These are phyloP conservation scores for Neuroterus valhalla DNA, from an alignment of 1,140 invertebrate species.

Conservation along the genomic window DNA sequence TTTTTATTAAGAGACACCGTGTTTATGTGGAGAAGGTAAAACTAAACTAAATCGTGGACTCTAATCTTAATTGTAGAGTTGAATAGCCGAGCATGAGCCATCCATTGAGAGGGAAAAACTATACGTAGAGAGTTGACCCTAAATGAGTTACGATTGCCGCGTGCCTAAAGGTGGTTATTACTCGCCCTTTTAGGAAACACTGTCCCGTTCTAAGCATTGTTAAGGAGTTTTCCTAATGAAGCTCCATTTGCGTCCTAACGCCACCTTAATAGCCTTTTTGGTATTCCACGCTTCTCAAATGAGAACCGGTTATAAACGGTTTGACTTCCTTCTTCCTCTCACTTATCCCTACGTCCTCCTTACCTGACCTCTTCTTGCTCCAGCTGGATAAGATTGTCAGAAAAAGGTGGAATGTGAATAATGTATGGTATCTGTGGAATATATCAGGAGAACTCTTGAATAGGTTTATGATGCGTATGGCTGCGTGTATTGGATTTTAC, in stretches of 20 bases:
- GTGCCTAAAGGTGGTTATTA: constrained; percentile 17
- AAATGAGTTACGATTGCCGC: constrained; percentile 24
- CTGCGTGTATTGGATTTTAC: neutral
- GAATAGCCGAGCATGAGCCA: neutral
- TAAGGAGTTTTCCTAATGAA: constrained; percentile 38
- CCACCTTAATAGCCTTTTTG: constrained; percentile 19
- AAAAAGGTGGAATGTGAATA: constrained; percentile 25
- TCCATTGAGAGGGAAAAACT: neutral
- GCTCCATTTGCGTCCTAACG: constrained; percentile 25
- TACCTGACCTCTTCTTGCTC: constrained; percentile 54
- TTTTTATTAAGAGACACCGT: too few relatives aligned
- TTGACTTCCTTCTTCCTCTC: constrained; percentile 51
- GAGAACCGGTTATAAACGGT: constrained; percentile 59
- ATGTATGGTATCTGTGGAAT: constrained; percentile 13
- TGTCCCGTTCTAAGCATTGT: constrained; percentile 34
- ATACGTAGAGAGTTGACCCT: constrained; percentile 17
- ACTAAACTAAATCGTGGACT: neutral
- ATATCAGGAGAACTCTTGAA: neutral
- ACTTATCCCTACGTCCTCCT: constrained; percentile 54
- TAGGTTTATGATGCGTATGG: constrained; percentile 10
- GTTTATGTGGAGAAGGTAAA: too few relatives aligned
- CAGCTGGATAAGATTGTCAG: constrained; percentile 37
- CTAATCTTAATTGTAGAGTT: neutral
- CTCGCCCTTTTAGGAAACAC: constrained; percentile 33
- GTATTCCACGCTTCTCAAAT: constrained; percentile 25